Base-by-base conservation (phyloP, 2,888 invertebrate species). In the Elysia crispata region DNA sequence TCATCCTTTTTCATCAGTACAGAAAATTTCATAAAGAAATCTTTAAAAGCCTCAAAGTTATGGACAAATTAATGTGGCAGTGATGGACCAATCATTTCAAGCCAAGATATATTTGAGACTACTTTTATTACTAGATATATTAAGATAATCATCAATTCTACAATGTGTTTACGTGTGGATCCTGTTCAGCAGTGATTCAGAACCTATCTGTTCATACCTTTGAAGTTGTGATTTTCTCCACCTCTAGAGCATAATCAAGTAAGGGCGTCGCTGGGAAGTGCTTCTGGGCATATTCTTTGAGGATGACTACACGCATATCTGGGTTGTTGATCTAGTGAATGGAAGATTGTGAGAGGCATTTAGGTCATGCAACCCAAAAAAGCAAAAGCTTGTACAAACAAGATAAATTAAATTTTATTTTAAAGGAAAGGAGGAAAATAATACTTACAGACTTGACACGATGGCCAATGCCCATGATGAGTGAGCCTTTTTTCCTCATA, bases 391-490 rank as follows among this genome's bases (percentile, higher is more conserved):
- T n/a, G n/a, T n/a, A n/a, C n/a, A n/a, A n/a, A n/a, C n/a, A n/a
- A n/a, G n/a, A n/a, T n/a, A n/a, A n/a, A n/a, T n/a, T n/a, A n/a
- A n/a, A n/a, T n/a, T n/a, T n/a, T n/a, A n/a, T n/a, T n/a, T n/a
- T n/a, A 41, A 41, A 41, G 41, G 11, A 41, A 41, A 41, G 11
- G 41, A 11, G 41, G 11, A 3, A 41, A 41, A 41, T 6, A 41
- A 3, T 3, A 41, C 93, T 92, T 88, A 94, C 94, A 72, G 95
- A 95, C 91, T 95, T 95, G 74, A 95, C 95, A 80, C 95, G 94
- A 93, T 99, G 99, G 0, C 99, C 99, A 88, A 99, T 99, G 81
- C 99, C 99, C 98, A 99, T 98, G 89, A 99, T 99, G 33, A 99
- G 95, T 90, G 98, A 96, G 0, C 99, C 99, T 92, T 97, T 96